Evolutionary conservation across 2,888 invertebrate genomes (phyloP), one percentile per base, ranked within the genome.

Genomic region (Epiblema foenella): DNA sequence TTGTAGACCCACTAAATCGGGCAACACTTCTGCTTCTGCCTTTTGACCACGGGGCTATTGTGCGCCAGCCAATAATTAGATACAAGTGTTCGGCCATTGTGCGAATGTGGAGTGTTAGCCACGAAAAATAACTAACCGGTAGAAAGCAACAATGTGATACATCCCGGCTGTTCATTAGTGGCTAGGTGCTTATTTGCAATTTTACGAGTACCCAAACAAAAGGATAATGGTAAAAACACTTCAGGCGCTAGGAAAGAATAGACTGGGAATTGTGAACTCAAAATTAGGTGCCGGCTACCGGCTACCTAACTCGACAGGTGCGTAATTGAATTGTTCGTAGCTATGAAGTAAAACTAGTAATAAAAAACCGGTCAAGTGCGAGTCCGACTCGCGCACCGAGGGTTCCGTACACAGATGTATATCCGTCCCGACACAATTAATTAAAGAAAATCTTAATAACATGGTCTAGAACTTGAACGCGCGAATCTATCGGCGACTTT

Each of bases 1-100:
- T 75, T 75, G 56, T 7, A 52, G 37, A 63, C 52, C 51, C 49
- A 49, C 54, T 69, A 72, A 74, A 76, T 77, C 77, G 74, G 75
- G 68, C 74, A 73, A 64, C 72, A 73, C 64, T 74, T 67, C 65
- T 68, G 59, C 64, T 74, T 67, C 65, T 68, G 59, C 68, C 37
- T 56, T 72, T 73, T 78, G 77, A 78, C 80, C 79, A 75, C 80
- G 77, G 66, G 68, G 66, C 78, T 77, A 78, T 80, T 82, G 75
- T 77, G 68, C 69, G 73, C 77, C 54, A 71, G 73, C 67, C 74
- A 75, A 76, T 78, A 79, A 79, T 78, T 77, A 76, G 73, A 71
- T 70, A 76, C 70, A 74, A 72, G 68, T 67, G 72, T 74, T 73
- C 72, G 73, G 67, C 75, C 73, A 75, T 76, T 77, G 74, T 77